Base-by-base conservation (phyloP, 2,888 invertebrate genomes). In the Coleophora deauratella region DNA sequence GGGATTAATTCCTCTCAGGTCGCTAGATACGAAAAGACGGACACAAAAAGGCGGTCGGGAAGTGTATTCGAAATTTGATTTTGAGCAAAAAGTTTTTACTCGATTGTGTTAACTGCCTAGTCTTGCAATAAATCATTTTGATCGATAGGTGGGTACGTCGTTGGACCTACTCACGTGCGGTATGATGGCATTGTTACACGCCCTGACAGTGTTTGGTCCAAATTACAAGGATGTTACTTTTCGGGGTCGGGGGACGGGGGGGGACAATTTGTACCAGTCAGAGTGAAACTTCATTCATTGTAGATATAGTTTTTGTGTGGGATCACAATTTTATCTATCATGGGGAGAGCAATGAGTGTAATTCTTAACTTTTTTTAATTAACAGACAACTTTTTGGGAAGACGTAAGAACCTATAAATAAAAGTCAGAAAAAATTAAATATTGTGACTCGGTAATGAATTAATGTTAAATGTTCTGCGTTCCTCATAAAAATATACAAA, bases 101-200 rank as follows among this genome's bases (percentile, higher is more conserved):
- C 10, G 10, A n/a, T n/a, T 11, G 10, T 9, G 28, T 34, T 28
- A 9, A 39, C 30, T 61, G 66, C 62, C 65, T 69, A 64, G 54
- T 50, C 65, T 57, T 56, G 50, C 60, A 61, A 72, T 72, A 66
- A 66, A 73, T 68, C 67, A 75, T 72, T 75, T 72, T 75, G 74
- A 79, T 77, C 66, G 64, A 67, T 63, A 64, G 21, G 21, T 21
- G 6, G 21, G 21, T 21, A 21, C 21, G 21, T 21, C 57, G 62
- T 59, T 57, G 59, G 56, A 67, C 46, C 55, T 52, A 58, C 51
- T 74, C 76, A 72, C 66, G 74, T 68, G 72, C 57, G 57, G 73
- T 72, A 70, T 64, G 57, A 66, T 64, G 59, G 70, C 69, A 73
- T 70, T 74, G 74, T 74, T 59, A 66, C 66, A 59, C 55, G 57